Evolutionary conservation across 92 coral and sea anemone species (phyloP).

Genomic region (Umimayanthus kanabou): DNA sequence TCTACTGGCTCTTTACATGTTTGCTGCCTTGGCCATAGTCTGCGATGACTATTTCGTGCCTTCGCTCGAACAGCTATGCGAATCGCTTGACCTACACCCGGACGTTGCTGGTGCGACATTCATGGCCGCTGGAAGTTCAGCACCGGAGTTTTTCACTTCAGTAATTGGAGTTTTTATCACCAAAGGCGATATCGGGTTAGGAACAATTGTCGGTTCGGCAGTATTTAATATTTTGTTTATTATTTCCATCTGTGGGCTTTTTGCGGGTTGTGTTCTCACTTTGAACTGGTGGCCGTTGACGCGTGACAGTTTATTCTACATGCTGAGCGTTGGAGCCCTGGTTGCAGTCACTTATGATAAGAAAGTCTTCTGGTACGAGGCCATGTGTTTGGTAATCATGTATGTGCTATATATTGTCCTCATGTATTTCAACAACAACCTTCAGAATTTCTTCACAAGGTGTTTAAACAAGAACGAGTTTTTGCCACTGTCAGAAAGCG

Average conservation of each 20-base stretch:
- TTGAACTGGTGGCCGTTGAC: slow-evolving; percentile 78
- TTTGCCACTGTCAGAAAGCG: background rate
- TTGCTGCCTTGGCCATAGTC: slow-evolving; percentile 65
- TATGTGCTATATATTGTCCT: slow-evolving; percentile 65
- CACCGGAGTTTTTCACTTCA: slow-evolving; percentile 79
- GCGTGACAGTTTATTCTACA: slow-evolving; percentile 68
- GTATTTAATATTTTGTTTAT: slow-evolving; percentile 78
- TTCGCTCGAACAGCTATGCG: slow-evolving; percentile 68
- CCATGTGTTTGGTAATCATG: slow-evolving; percentile 62
- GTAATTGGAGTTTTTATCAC: slow-evolving; percentile 83
- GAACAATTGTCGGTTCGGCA: slow-evolving; percentile 80
- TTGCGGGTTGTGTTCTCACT: slow-evolving; percentile 59
- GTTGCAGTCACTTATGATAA: slow-evolving; percentile 67
- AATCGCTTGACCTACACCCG: slow-evolving; percentile 49
- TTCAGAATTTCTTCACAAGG: slow-evolving; percentile 46
- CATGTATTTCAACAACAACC: slow-evolving; percentile 67
- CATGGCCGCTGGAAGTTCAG: slow-evolving; percentile 89
- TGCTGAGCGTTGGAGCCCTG: slow-evolving; percentile 69
- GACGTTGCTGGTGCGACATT: slow-evolving; percentile 93
- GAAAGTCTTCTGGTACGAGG: slow-evolving; percentile 83
- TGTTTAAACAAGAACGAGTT: slow-evolving; percentile 23
- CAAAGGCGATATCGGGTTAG: slow-evolving; percentile 81
- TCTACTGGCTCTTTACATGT: slow-evolving; percentile 65
- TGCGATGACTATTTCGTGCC: slow-evolving; percentile 86
- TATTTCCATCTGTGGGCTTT: slow-evolving; percentile 74